Evolutionary conservation across 2,113 vertebrate genomes (phyloP).

Genomic region (Pedetes capensis): DNA sequence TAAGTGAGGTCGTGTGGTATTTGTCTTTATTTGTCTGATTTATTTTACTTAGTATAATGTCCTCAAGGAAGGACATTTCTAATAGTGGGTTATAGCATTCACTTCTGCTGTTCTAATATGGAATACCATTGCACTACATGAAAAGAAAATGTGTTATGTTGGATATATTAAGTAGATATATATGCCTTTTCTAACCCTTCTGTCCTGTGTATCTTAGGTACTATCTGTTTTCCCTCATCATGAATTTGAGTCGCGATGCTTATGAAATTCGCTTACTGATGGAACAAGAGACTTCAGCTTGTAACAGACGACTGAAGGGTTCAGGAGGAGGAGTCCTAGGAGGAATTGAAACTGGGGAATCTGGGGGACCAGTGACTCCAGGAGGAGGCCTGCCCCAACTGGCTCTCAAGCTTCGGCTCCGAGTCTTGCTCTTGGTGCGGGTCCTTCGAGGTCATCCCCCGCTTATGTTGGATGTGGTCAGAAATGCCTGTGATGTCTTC

Average conservation of each 20-base stretch:
- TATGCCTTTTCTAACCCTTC: not conserved
- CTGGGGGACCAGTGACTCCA: not conserved
- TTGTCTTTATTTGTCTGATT: not conserved
- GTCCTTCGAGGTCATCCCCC: conserved; percentile 91
- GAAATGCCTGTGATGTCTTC: conserved; percentile 92
- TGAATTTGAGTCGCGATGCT: conserved; percentile 91
- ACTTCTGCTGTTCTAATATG: not conserved
- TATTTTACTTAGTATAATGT: not conserved
- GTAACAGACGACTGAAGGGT: conserved; percentile 36
- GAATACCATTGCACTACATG: not conserved
- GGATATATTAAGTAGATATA: not conserved
- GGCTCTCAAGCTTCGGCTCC: conserved; percentile 76
- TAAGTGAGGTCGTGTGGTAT: not conserved
- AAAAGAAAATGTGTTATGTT: not conserved
- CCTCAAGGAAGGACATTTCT: not conserved
- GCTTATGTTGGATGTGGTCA: conserved; percentile 90
- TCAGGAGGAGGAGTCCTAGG: conserved; percentile 56
- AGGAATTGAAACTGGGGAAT: not conserved
- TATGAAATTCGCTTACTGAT: conserved; percentile 90
- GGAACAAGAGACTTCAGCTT: conserved; percentile 83
- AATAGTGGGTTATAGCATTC: not conserved
- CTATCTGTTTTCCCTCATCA: conserved; percentile 92
- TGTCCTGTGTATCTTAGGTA: conserved; percentile 83
- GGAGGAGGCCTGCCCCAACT: conserved; percentile 46
- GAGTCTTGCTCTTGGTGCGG: conserved; percentile 80